Evolutionary conservation across 2,888 invertebrate species (phyloP), one percentile per base, ranked within the genome.

Genomic region (Ochropleura plecta): DNA sequence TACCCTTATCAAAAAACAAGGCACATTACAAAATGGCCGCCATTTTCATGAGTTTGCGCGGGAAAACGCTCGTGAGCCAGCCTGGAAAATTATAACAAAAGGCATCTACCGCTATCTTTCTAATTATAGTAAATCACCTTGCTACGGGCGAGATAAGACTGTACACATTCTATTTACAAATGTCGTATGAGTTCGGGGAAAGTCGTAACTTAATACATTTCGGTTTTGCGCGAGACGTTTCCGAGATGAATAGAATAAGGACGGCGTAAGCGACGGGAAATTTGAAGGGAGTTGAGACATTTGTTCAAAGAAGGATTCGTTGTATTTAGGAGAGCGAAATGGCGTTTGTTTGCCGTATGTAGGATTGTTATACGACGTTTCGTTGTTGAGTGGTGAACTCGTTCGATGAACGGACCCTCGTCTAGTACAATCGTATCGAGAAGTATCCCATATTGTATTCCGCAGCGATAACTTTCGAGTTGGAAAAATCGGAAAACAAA

Each of bases 61-160:
- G 94, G 94, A 94, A 95, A 95, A 92, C 92, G 94, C 92, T 94
- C 94, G 94, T 93, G 94, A 94, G 93, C 93, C 93, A 92, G 95
- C 94, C 96, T 94, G 95, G 95, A 96, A 96, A 96, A 96, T 96
- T 96, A 96, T 96, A 96, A 96, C 96, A 96, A 96, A 95, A 96
- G 96, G 95, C 96, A 95, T 95, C 96, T 94, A 95, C 94, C 95
- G 96, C 96, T 96, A 96, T 96, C 96, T 96, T 95, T 96, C 96
- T 96, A 96, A 96, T 96, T 96, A 96, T 96, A 95, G 95, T 96
- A 96, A 96, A 96, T 96, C 96, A 96, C 96, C 96, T 96, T 95
- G 95, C 96, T 95, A 96, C 94, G 94, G 94, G 93, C 95, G 90
- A 96, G 96, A 96, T 96, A 96, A 96, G 94, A 91, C 94, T 92